Evolutionary conservation across 2,797 vertebrate genomes (phyloP), one percentile per base, ranked within the genome.

Genomic region (Aplochiton taeniatus): DNA sequence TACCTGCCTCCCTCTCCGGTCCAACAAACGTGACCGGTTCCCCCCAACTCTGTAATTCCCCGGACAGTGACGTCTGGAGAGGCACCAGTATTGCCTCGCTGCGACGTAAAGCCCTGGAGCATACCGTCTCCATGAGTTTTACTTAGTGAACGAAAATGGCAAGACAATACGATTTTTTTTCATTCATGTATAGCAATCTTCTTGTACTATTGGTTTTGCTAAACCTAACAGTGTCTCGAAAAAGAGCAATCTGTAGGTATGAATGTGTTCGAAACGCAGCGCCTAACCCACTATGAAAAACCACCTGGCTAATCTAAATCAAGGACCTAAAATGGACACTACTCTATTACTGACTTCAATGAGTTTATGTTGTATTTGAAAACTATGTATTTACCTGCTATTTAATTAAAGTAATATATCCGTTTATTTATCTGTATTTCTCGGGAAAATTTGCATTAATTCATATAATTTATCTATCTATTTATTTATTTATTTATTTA

Each of bases 91-190:
- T 98, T 90, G 96, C 96, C 68, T 97, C 96, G 73, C 93, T 98
- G 80, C 95, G 96, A 85, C 95, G 96, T 85, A 98, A 98, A 91
- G 96, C 96, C 85, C 94, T 98, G 78, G 96, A 98, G 96, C 96
- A 98, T 95, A 97, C 96, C 92, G 96, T 97, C 58, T 98, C 96
- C 87, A 98, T 98, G 95, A 98, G 95, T 81, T 98, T 98, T 91
- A 96, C 96, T 80, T 98, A 97, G 93, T 90, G 68, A 63, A 56
- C 0, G 5, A 6, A 58, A 90, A 94, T 91, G 13, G 55, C 41
- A 92, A 93, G 91, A 93, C 92, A 91, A 91, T 93, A 93, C 92
- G 92, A 93, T 91, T 85, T 94, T 93, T 19, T 53, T 13, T 63
- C 86, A 91, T 92, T 77, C 92, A 91, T 90, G 82, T 75, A 61